Evolutionary conservation across 2,797 vertebrate genomes (phyloP).

Genomic region (Danio kyathit): DNA sequence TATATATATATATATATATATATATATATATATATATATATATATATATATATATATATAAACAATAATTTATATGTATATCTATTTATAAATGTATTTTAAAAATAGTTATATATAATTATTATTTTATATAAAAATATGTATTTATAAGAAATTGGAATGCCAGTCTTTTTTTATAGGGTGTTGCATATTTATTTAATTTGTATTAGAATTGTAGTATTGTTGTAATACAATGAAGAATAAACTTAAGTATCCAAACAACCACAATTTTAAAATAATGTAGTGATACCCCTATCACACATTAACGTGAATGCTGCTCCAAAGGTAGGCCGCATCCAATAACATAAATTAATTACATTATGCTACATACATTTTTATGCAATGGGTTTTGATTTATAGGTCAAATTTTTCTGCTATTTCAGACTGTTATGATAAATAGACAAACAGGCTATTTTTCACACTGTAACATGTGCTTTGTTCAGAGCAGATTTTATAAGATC

Average conservation of each 20-base stretch:
- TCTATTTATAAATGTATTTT: background rate
- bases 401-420: background rate
- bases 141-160: no score
- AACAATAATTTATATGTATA: no score
- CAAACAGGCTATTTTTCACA: background rate
- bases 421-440: background rate
- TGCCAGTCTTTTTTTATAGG: background rate
- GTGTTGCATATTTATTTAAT: background rate
- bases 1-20: background rate
- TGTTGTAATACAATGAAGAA: background rate
- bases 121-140: no score
- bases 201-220: background rate
- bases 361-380: background rate
- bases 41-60: background rate
- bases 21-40: background rate
- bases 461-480: background rate
- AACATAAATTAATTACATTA: background rate
- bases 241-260: background rate
- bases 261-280: background rate
- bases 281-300: background rate
- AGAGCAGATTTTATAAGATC: background rate
- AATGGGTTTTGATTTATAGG: conserved; percentile 6
- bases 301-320: background rate
- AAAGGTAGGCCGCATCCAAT: conserved; percentile 14
- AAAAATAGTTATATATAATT: no score